phyloP scores from a whole-genome alignment of 1,140 invertebrate genomes.

The Hyphantria cunea region DNA sequence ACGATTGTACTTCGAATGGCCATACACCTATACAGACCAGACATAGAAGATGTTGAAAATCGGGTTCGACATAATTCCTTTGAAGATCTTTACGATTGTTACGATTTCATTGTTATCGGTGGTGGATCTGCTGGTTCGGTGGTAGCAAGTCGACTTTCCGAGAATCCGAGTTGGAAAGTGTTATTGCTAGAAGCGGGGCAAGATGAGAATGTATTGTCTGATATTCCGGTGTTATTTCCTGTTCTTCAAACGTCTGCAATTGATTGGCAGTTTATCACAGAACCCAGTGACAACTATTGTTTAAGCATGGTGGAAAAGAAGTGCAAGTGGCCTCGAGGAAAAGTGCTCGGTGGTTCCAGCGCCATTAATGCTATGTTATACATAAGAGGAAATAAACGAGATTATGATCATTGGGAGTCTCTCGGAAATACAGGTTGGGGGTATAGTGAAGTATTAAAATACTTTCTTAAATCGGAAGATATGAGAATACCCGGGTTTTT shows the following conservation, averaged over 20 bases:
- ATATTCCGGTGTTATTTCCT: constrained; percentile 89
- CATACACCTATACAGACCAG: constrained; percentile 83
- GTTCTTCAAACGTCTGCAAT: constrained; percentile 86
- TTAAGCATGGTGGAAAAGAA: constrained; percentile 83
- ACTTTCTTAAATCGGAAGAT: constrained; percentile 90
- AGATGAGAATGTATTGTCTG: constrained; percentile 89
- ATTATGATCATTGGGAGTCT: constrained; percentile 92
- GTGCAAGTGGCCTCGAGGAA: constrained; percentile 89
- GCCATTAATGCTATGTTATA: constrained; percentile 95
- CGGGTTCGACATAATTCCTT: constrained; percentile 79
- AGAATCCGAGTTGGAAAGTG: constrained; percentile 86
- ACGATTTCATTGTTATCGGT: constrained; percentile 91
- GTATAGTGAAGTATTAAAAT: constrained; percentile 90
- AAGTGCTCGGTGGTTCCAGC: constrained; percentile 92
- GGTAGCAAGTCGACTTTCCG: constrained; percentile 88
- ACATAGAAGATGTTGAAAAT: constrained; percentile 85
- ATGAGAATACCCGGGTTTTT: constrained; percentile 84
- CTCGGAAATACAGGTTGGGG: constrained; percentile 88
- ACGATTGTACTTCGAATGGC: constrained; percentile 83
- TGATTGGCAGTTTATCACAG: constrained; percentile 92
- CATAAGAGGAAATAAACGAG: constrained; percentile 90
- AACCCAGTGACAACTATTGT: constrained; percentile 86
- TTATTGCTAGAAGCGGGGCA: constrained; percentile 91
- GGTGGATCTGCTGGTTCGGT: constrained; percentile 92
- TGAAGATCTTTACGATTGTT: constrained; percentile 79